These are phyloP conservation scores for Antedon bifida DNA, from an alignment of 35 echinoderm and acorn worm genomes.

Conservation along the genomic window DNA sequence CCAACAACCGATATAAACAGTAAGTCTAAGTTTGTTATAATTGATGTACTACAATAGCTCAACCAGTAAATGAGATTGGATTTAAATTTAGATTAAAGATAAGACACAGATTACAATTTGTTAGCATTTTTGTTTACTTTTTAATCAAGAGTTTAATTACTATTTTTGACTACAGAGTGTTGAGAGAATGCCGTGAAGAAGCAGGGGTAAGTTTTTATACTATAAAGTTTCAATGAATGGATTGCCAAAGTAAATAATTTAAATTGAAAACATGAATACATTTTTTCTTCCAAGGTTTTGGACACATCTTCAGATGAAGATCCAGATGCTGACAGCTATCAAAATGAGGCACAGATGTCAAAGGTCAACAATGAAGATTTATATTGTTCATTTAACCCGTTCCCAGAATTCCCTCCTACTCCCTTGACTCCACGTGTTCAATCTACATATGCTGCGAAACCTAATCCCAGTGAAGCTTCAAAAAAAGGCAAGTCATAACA, in stretches of 20 bases:
- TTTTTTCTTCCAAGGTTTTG: not conserved
- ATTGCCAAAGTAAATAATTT: too few species aligned
- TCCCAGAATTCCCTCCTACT: not conserved
- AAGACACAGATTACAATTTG: too few species aligned
- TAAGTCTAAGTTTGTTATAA: not conserved
- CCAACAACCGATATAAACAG: slow-evolving; percentile 47
- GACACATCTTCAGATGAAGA: not conserved
- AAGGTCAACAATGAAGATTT: not conserved
- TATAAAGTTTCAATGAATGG: too few species aligned
- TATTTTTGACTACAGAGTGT: not conserved
- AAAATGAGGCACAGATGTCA: not conserved
- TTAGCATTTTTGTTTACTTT: too few species aligned
- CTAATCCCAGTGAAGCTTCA: not conserved
- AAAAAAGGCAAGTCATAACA: not conserved
- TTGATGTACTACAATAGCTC: too few species aligned
- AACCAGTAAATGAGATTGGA: too few species aligned
- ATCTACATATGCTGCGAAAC: not conserved
- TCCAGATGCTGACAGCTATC: not conserved
- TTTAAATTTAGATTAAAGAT: too few species aligned
- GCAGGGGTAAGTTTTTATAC: not conserved
- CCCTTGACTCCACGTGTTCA: not conserved
- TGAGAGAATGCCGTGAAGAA: not conserved
- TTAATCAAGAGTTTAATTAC: too few species aligned
- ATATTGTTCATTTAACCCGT: not conserved
- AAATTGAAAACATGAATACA: too few species aligned